Base-by-base conservation (phyloP, 1,140 invertebrate species). In the Drosophila repleta region DNA sequence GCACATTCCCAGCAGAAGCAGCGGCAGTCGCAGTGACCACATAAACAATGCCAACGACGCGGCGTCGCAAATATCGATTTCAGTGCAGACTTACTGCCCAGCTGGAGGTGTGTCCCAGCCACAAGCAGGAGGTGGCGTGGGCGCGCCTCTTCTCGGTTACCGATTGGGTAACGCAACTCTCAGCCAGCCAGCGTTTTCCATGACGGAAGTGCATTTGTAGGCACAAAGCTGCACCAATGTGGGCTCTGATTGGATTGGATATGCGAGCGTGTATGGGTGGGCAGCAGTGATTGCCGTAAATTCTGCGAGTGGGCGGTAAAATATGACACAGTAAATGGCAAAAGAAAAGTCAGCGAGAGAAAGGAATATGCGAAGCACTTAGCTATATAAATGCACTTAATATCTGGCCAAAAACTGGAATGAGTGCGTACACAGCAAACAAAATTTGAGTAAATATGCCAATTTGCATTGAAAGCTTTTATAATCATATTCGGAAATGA, bases 41-140 rank as follows among this genome's bases (percentile, higher is more conserved):
- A 85, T 64, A 70, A 55, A 45, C 56, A 39, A 57, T 18, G 17
- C 43, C 39, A 52, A 45, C 29, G 46, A 24, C 48, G 24, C 29
- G 46, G 32, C 48, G 24, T 49, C 48, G 74, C 68, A 45, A 58
- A 63, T 87, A 87, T 87, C 82, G 82, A 87, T 87, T 85, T 88
- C 78, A 72, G 52, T 53, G 56, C 70, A 61, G 69, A 65, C 66
- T 84, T 71, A 51, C 56, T 51, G 48, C 48, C 56, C 43, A 15
- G 24, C 41, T 41, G 53, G 62, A 66, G 68, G 68, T 71, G 68
- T 66, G 68, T 71, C 63, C 52, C 72, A 56, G 49, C 68, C 76
- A 43, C 65, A 52, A 61, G 37, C 32, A 32, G 52, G 32, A 35
- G 37, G 5, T 4, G 21, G 53, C 55, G 63, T 72, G 39, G 64